Evolutionary conservation across 2,113 vertebrate genomes (phyloP).

Genomic region (Myodes glareolus): DNA sequence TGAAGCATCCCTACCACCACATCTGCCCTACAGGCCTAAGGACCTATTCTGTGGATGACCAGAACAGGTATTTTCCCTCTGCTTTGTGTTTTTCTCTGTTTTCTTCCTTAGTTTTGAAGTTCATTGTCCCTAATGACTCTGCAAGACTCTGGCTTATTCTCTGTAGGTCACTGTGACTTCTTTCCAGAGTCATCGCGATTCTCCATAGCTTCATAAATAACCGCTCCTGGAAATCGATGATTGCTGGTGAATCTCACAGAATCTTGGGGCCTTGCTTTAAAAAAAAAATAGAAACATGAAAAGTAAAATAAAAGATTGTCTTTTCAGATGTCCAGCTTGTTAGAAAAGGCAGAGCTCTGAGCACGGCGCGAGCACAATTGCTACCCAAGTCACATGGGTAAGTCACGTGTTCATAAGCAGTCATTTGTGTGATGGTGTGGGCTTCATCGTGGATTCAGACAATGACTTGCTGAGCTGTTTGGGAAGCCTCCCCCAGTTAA

Average conservation of each 20-base stretch:
- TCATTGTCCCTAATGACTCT: constrained; percentile 31
- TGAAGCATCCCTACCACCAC: not conserved
- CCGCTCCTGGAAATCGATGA: constrained; percentile 55
- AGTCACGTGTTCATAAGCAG: constrained; percentile 58
- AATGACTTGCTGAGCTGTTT: constrained; percentile 51
- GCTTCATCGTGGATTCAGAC: constrained; percentile 67
- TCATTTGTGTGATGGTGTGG: constrained; percentile 63
- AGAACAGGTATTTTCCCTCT: not conserved
- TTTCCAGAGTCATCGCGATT: not conserved
- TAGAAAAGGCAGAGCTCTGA: constrained; percentile 42
- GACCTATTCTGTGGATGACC: not conserved
- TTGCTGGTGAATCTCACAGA: constrained; percentile 32
- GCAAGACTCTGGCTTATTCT: not conserved
- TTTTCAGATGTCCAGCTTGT: constrained; percentile 42
- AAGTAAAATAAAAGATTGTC: constrained; percentile 29
- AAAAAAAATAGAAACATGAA: not conserved
- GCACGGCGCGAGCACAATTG: constrained; percentile 23
- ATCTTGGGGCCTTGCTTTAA: not conserved
- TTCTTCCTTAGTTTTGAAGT: not conserved
- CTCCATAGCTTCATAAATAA: constrained; percentile 55
- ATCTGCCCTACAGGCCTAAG: not conserved
- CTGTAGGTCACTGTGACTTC: constrained; percentile 51
- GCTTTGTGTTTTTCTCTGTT: constrained; percentile 27
- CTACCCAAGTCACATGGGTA: constrained; percentile 18
- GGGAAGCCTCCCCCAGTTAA: constrained; percentile 59